A percentile compares a stretch with the other conserved stretches of the same genome.
phyloP scores from a whole-genome alignment of 2,888 invertebrate genomes.

The Alentia gelatinosa region DNA sequence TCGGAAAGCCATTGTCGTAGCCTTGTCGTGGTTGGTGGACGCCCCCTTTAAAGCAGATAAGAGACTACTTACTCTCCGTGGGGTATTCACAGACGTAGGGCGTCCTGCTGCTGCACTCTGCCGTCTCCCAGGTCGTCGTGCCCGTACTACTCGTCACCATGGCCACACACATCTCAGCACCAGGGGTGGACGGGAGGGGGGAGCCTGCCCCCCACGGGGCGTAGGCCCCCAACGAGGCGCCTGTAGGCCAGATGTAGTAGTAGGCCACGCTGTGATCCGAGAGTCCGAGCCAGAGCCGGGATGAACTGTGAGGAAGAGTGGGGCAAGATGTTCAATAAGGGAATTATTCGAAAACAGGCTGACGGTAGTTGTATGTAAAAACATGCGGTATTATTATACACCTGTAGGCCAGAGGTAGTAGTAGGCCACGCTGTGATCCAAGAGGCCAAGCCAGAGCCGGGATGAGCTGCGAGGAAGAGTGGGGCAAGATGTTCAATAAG shows the following conservation, averaged over 20 bases:
- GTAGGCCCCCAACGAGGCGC: background rate
- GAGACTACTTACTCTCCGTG: background rate
- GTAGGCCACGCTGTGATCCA: background rate
- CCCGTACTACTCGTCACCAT: background rate
- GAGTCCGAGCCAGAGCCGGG: background rate
- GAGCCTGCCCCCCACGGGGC: background rate
- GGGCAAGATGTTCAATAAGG: background rate
- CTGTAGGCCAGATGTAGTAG: background rate
- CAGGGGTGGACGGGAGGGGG: background rate
- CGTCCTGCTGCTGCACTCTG: background rate
- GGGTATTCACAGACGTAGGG: slow-evolving; percentile 13
- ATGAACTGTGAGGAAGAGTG: background rate
- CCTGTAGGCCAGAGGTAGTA: background rate
- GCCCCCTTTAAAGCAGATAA: background rate
- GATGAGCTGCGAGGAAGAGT: background rate
- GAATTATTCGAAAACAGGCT: no score
- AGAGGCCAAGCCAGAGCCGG: background rate
- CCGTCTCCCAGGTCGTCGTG: background rate
- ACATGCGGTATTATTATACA: no score
- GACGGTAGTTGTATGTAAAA: no score
- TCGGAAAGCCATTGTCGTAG: background rate
- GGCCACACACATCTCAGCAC: background rate
- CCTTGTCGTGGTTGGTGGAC: background rate
- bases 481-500: background rate
- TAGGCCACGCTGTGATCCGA: background rate